Percentiles rank a stretch among this genome's conserved stretches.
Conservation (phyloP, 2,888 invertebrate species). For the Oscheius sp. region DNA sequence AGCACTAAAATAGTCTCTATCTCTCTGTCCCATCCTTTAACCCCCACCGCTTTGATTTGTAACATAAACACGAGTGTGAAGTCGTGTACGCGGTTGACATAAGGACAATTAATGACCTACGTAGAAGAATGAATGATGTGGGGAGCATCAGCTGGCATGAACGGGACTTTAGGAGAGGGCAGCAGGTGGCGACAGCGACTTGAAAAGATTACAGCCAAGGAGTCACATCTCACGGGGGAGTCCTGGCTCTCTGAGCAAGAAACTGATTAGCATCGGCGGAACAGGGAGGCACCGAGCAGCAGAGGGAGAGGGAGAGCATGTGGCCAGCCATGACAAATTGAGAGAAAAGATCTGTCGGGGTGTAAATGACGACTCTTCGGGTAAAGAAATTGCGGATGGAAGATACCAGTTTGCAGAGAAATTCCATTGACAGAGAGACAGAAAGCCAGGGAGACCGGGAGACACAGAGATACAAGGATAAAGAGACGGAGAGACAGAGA, state of each 20-base stretch:
- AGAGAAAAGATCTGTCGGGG: conserved; percentile 1
- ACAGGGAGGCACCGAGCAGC: not conserved
- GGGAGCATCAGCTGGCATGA: conserved; percentile 30
- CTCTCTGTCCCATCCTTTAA: not conserved
- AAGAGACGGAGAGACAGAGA: too few relatives aligned
- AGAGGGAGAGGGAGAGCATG: conserved; percentile 10
- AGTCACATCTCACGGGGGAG: conserved; percentile 18
- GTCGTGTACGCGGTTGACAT: not conserved
- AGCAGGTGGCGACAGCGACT: conserved; percentile 7
- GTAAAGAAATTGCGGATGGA: too few relatives aligned
- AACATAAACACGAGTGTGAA: conserved; percentile 17
- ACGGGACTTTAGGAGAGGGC: too few relatives aligned
- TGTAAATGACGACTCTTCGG: conserved; percentile 5
- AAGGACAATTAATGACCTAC: conserved; percentile 28
- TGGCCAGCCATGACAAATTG: conserved; percentile 21
- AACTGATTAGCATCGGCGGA: conserved; percentile 29
- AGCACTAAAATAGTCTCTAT: too few relatives aligned
- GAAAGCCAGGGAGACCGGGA: too few relatives aligned
- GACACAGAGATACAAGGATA: too few relatives aligned
- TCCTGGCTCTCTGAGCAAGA: not conserved
- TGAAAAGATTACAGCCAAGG: not conserved
- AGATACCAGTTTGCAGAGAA: too few relatives aligned
- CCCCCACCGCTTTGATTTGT: conserved; percentile 2
- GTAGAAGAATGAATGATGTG: conserved; percentile 34
- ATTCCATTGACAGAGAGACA: too few relatives aligned